Percentiles rank a stretch among this genome's conserved stretches.
Conservation (phyloP, 2,888 invertebrate genomes). For the Cerceris ruficornis region DNA sequence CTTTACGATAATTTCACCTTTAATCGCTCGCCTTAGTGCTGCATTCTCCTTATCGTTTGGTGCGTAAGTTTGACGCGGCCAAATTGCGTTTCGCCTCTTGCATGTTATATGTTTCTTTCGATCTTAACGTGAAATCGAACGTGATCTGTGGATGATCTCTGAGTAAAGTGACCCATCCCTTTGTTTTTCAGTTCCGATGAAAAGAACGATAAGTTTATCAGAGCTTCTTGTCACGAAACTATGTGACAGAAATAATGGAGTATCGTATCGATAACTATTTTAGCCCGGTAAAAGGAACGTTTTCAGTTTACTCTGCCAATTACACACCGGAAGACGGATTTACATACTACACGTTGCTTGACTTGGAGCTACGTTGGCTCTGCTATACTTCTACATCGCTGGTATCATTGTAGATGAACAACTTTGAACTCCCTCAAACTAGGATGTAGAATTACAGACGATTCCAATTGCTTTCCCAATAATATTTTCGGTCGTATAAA, state of each 20-base stretch:
- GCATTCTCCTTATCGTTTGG: neutral
- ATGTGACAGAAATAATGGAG: conserved; percentile 21
- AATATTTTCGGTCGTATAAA: neutral
- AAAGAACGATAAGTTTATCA: neutral
- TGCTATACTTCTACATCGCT: conserved; percentile 30
- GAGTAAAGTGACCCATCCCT: no score
- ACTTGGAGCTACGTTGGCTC: conserved; percentile 32
- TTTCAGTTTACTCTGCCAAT: conserved; percentile 58
- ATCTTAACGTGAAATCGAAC: no score
- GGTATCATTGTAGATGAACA: conserved; percentile 37
- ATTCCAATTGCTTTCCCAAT: neutral
- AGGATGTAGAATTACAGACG: conserved; percentile 36
- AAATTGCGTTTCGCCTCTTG: neutral
- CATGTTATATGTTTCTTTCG: neutral
- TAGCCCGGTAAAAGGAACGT: conserved; percentile 34
- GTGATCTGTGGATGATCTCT: no score
- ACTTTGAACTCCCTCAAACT: conserved; percentile 37
- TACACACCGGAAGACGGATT: conserved; percentile 54
- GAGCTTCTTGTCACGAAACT: conserved; percentile 18
- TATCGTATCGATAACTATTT: conserved; percentile 31
- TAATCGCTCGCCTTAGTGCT: neutral
- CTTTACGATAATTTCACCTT: conserved; percentile 48
- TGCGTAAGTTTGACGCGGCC: no score
- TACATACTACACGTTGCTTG: conserved; percentile 58
- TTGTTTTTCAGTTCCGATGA: no score